Evolutionary conservation across 2,888 invertebrate species (phyloP).

Genomic region (Agriotes lineatus): DNA sequence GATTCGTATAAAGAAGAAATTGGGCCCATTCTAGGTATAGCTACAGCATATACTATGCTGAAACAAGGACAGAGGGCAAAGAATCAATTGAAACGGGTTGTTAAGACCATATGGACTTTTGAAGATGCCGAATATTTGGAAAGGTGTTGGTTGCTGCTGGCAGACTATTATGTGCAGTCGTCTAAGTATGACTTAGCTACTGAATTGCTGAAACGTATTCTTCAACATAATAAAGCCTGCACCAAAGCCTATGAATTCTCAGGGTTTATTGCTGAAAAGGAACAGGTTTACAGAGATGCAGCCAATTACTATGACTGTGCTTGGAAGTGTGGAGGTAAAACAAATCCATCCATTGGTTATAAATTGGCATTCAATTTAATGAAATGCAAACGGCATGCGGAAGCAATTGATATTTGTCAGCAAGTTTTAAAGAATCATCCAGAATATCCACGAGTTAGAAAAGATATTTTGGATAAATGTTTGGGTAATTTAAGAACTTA

Average conservation of each 20-base stretch:
- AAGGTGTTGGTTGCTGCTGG: slow-evolving; percentile 93
- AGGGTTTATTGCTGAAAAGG: slow-evolving; percentile 91
- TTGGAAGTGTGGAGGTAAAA: slow-evolving; percentile 86
- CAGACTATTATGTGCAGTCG: slow-evolving; percentile 88
- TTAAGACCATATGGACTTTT: slow-evolving; percentile 90
- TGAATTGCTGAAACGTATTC: slow-evolving; percentile 81
- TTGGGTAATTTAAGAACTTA: slow-evolving; percentile 80
- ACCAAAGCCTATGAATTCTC: slow-evolving; percentile 90
- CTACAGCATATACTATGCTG: slow-evolving; percentile 81
- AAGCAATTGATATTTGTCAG: slow-evolving; percentile 92
- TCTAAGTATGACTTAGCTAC: slow-evolving; percentile 89
- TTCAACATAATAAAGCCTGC: slow-evolving; percentile 89
- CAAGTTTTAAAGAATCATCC: slow-evolving; percentile 85
- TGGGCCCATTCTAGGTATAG: slow-evolving; percentile 83
- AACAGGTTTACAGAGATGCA: slow-evolving; percentile 90
- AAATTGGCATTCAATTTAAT: slow-evolving; percentile 93
- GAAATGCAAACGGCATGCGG: slow-evolving; percentile 89
- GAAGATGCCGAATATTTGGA: slow-evolving; percentile 97
- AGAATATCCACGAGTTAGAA: slow-evolving; percentile 90
- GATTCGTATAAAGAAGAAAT: slow-evolving; percentile 84
- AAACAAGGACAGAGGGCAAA: slow-evolving; percentile 94
- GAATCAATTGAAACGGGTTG: slow-evolving; percentile 90
- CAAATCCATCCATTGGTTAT: slow-evolving; percentile 89
- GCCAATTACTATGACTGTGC: slow-evolving; percentile 86
- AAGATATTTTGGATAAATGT: slow-evolving; percentile 94